Conservation (phyloP, 2,888 invertebrate genomes). For the Macropis europaea region DNA sequence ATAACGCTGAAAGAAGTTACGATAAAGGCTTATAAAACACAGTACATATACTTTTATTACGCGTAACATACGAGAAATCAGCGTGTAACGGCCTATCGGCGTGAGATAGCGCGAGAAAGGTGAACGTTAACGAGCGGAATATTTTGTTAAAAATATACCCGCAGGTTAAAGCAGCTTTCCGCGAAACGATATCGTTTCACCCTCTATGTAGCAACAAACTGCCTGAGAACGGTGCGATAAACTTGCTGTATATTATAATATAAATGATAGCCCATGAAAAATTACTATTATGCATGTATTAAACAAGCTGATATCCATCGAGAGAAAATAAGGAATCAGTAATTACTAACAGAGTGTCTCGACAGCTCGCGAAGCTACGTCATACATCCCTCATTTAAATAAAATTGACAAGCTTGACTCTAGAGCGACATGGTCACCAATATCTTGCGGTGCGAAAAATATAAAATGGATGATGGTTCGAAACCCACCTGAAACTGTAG, state of each 20-base stretch:
- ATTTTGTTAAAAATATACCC: not conserved
- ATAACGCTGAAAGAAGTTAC: not conserved
- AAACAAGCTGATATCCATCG: too few species aligned
- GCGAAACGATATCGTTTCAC: slow-evolving; percentile 22
- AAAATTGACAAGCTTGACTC: too few species aligned
- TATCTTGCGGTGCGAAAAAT: too few species aligned
- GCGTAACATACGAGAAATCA: slow-evolving; percentile 13
- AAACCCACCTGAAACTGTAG: too few species aligned
- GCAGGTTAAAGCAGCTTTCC: not conserved
- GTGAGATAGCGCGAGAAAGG: not conserved
- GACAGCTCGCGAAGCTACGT: too few species aligned
- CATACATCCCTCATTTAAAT: too few species aligned
- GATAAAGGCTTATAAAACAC: not conserved
- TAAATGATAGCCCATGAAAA: too few species aligned
- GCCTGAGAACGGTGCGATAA: slow-evolving; percentile 10
- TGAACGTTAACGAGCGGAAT: not conserved
- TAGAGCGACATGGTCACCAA: too few species aligned
- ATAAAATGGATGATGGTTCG: too few species aligned
- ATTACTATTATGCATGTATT: too few species aligned
- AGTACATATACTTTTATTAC: slow-evolving; percentile 21
- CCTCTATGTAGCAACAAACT: slow-evolving; percentile 12
- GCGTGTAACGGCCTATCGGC: not conserved
- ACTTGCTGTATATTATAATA: not conserved
- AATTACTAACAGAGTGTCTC: too few species aligned
- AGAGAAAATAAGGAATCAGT: too few species aligned